Base-by-base conservation (phyloP, 2,797 vertebrate species). In the Poecilia velifera region DNA sequence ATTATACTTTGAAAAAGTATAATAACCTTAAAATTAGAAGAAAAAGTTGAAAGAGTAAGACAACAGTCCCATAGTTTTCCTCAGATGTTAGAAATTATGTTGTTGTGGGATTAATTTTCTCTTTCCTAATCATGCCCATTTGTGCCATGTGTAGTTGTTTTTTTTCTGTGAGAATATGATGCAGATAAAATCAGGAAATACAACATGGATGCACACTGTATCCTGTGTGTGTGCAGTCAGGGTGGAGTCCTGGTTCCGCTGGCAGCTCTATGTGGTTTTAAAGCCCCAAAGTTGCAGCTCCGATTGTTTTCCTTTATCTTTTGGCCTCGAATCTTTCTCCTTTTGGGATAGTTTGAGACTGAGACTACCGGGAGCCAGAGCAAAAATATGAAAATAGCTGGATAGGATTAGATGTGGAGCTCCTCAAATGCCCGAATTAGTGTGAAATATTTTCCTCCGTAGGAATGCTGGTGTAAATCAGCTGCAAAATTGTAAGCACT, bases 181-280 rank as follows among this genome's bases (percentile, higher is more conserved):
- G 6, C 71, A 77, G 45, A 79, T 81, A 74, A 75, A 78, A 84
- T 46, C 8, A 51, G n/a, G 71, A 43, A 62, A 22, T 78, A 47
- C 14, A 68, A 66, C 70, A 72, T 75, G 18, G 49, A 34, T 74
- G 14, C 57, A 31, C 77, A 70, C 53, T 59, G 51, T 74, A n/a
- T 83, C 79, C 81, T 78, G 64, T 86, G 73, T 82, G 82, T 87
- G 81, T 76, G 79, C 68, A 76, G 81, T 80, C 71, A 73, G 88
- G 91, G 91, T 91, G 91, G 87, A 94, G 92, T 87, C 80, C 36
- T 51, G 75, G 74, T 87, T 79, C 77, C 86, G 76, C 88, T 93
- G 25, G 90, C 86, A 93, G 91, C 90, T 86, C 77, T 90, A 73
- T 82, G 78, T 87, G 90, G 86, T 89, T 90, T 91, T 83, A 80